phyloP scores from a whole-genome alignment of 2,797 vertebrate genomes.

The Phyllotis vaccarum region DNA sequence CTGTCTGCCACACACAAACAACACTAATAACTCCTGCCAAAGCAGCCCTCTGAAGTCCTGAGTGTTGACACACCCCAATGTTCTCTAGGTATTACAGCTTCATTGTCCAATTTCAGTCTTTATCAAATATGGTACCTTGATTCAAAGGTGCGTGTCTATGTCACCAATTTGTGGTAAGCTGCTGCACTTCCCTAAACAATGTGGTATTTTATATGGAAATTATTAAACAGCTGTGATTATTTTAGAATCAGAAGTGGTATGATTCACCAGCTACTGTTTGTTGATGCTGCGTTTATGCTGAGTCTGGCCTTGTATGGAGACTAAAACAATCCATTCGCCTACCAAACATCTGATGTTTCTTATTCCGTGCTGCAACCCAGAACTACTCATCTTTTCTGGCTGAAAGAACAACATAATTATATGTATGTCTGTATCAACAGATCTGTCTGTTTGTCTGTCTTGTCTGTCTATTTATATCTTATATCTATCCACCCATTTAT shows the following conservation, averaged over 20 bases:
- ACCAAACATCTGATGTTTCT: not conserved
- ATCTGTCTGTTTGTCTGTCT: not conserved
- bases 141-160: not conserved
- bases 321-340: not conserved
- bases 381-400: not conserved
- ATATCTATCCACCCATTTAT: not conserved
- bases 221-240: conserved; percentile 18
- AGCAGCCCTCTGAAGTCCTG: not conserved
- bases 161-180: conserved; percentile 7
- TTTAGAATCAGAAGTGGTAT: conserved; percentile 5
- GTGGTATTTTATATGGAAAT: conserved; percentile 49
- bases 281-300: not conserved
- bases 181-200: not conserved
- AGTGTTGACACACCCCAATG: not conserved
- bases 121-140: conserved; percentile 8
- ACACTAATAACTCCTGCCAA: not conserved
- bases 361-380: not conserved
- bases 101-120: not conserved
- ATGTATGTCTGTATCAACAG: not conserved
- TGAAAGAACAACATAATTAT: not conserved
- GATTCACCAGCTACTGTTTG: not conserved
- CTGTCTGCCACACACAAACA: not conserved
- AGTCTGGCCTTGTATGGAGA: conserved; percentile 1
- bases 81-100: not conserved
- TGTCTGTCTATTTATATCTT: not conserved